Evolutionary conservation across 2,888 invertebrate species (phyloP), one percentile per base, ranked within the genome.

Genomic region (Pteria penguin): DNA sequence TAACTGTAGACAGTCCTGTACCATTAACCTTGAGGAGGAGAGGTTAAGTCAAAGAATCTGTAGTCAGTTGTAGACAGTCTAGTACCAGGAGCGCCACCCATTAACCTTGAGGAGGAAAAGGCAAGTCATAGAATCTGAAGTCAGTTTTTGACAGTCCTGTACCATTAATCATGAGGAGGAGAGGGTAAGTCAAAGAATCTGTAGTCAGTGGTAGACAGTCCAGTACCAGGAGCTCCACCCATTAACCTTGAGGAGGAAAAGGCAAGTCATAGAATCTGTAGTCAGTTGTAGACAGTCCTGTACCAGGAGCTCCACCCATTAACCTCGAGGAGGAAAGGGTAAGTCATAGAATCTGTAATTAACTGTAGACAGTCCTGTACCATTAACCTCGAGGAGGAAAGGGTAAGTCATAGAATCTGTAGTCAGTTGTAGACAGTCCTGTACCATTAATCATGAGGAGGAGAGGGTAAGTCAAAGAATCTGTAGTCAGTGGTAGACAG

Each of bases 181-280:
- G n/a, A n/a, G n/a, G n/a, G n/a, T n/a, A n/a, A n/a, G n/a, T n/a
- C 95, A 96, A 83, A 83, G 96, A 82, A 97, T 98, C 72, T 94
- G 94, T 5, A 96, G 96, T 78, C 95, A 94, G 95, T 95, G 63
- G 75, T 81, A 14, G 83, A 84, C 32, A 62, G 65, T 45, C 76
- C 79, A 11, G 68, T 68, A 3, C 75, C 81, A 18, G 81, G 76
- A 5, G 68, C 76, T 18, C 72, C 76, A 31, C 76, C 76, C 26
- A 63, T 65, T 4, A 72, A 77, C 18, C 60, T 65, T 2, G 71
- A 76, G 22, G 83, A 82, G 3, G 72, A 70, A 18, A 71, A 61
- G 33, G 82, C 81, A 72, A 67, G 78, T n/a, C n/a, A n/a, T n/a
- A n/a, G n/a, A n/a, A n/a, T n/a, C n/a, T n/a, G n/a, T n/a, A n/a